These are phyloP conservation scores for Muscidifurax raptorellus DNA, from an alignment of 1,140 invertebrate genomes.

Conservation along the genomic window DNA sequence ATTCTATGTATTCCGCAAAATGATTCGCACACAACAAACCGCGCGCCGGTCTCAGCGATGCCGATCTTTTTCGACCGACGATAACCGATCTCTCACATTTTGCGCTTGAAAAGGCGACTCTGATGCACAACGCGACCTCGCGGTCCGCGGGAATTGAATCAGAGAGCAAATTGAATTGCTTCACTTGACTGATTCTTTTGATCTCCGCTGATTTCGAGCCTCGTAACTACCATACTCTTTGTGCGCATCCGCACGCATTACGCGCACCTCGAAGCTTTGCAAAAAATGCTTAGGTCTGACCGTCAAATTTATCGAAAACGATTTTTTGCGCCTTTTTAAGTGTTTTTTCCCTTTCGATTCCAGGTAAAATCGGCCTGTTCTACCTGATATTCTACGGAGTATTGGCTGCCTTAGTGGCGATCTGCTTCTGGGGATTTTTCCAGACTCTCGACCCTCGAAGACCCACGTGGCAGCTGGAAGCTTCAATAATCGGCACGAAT, in stretches of 20 bases:
- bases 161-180: constrained; percentile 68
- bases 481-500: constrained; percentile 93
- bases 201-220: constrained; percentile 66
- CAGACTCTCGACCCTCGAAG: constrained; percentile 91
- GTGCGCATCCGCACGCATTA: background rate
- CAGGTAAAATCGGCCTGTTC: constrained; percentile 94
- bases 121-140: constrained; percentile 56
- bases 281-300: background rate
- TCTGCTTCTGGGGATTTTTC: constrained; percentile 94
- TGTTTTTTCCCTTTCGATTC: constrained; percentile 45
- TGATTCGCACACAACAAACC: no score
- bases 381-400: constrained; percentile 94
- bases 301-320: background rate
- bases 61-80: background rate
- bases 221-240: constrained; percentile 34
- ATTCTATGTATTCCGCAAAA: no score
- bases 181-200: constrained; percentile 68
- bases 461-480: constrained; percentile 88
- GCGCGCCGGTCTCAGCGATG: background rate
- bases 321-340: background rate
- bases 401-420: constrained; percentile 89
- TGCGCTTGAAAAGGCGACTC: background rate
- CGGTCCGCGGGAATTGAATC: constrained; percentile 64
- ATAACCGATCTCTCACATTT: background rate
- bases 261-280: background rate